Conservation (phyloP, 1,140 invertebrate genomes). For the Drosophila mauritiana region DNA sequence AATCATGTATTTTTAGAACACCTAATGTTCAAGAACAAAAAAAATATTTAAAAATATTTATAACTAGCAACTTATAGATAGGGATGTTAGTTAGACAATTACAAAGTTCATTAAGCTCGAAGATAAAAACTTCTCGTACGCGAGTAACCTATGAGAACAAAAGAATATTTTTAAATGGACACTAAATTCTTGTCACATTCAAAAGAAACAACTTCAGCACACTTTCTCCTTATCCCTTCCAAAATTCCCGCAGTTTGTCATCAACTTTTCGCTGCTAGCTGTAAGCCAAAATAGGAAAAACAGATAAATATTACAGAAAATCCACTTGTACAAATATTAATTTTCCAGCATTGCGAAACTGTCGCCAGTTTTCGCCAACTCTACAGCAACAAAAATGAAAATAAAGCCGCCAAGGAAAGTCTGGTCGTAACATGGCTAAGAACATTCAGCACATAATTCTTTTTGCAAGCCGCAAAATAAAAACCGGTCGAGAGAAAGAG, state of each 20-base stretch:
- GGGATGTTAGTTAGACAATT: too few species aligned
- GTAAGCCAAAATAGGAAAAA: constrained; percentile 27
- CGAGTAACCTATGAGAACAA: too few species aligned
- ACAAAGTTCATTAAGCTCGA: too few species aligned
- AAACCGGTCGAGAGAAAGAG: constrained; percentile 19
- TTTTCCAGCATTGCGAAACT: constrained; percentile 59
- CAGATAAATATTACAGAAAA: constrained; percentile 38
- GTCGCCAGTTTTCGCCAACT: constrained; percentile 35
- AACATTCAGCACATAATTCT: constrained; percentile 63
- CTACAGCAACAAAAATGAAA: constrained; percentile 21
- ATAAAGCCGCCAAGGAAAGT: constrained; percentile 5
- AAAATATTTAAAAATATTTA: background rate
- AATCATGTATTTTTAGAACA: background rate
- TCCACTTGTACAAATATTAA: constrained; percentile 66
- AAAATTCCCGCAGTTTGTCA: constrained; percentile 46
- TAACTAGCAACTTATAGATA: too few species aligned
- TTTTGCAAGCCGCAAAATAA: constrained; percentile 59
- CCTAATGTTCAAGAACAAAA: too few species aligned
- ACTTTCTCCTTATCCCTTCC: background rate
- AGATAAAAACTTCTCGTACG: background rate
- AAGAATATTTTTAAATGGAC: background rate
- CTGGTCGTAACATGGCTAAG: constrained; percentile 51
- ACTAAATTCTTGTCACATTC: constrained; percentile 57
- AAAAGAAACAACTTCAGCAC: constrained; percentile 21
- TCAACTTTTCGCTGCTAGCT: constrained; percentile 47